Conservation (phyloP, 2,888 invertebrate species). For the Lasioglossum zephyrum region DNA sequence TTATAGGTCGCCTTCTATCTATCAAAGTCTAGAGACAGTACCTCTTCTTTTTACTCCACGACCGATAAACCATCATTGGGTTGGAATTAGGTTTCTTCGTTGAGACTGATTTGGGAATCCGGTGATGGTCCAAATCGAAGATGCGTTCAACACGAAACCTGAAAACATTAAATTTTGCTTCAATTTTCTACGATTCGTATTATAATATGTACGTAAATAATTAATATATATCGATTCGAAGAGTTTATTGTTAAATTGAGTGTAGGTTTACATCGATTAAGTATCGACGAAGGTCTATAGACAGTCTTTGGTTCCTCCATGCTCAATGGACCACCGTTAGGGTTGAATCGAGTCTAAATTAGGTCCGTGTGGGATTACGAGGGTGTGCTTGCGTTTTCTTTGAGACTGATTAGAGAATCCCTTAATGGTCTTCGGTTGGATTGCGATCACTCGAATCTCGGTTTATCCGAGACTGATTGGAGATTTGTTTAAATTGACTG, state of each 20-base stretch:
- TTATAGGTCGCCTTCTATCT: too few relatives aligned
- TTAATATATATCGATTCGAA: too few relatives aligned
- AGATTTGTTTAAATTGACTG: not conserved
- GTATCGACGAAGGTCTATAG: not conserved
- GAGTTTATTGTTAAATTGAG: not conserved
- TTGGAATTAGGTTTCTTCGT: not conserved
- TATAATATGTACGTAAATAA: too few relatives aligned
- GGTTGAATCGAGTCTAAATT: not conserved
- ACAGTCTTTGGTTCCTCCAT: not conserved
- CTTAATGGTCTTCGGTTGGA: not conserved
- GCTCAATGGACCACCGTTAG: not conserved
- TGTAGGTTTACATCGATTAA: not conserved
- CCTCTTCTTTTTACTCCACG: not conserved
- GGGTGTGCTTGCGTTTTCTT: not conserved
- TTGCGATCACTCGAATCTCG: not conserved
- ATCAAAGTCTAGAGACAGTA: too few relatives aligned
- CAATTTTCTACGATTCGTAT: too few relatives aligned
- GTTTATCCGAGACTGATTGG: conserved; percentile 1
- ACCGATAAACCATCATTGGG: not conserved
- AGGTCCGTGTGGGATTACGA: not conserved
- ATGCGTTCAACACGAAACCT: not conserved
- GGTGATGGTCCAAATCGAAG: too few relatives aligned
- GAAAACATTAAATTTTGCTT: too few relatives aligned
- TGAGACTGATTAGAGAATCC: not conserved
- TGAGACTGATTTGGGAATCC: not conserved